Conservation (phyloP, 1,140 invertebrate species). For the Chironomus striatipennis region DNA sequence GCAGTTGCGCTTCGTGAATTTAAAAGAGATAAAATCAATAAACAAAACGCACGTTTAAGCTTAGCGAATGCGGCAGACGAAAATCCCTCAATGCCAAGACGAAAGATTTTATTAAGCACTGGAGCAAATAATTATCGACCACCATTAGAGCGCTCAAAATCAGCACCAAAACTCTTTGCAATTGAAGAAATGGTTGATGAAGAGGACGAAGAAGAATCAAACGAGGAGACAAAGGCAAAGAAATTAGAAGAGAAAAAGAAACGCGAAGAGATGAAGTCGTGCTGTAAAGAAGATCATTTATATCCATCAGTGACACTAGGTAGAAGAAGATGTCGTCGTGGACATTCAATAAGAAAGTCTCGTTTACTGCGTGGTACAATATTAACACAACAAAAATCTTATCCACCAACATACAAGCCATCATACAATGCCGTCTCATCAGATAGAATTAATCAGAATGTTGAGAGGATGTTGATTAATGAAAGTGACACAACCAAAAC, state of each 20-base stretch:
- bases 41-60: constrained; percentile 90
- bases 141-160: constrained; percentile 87
- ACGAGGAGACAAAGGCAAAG: constrained; percentile 25
- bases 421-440: constrained; percentile 12
- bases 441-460: not conserved
- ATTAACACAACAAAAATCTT: constrained; percentile 1
- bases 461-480: constrained; percentile 30
- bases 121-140: constrained; percentile 78
- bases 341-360: constrained; percentile 35
- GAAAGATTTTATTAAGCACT: constrained; percentile 70
- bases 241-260: constrained; percentile 26
- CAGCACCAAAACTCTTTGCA: constrained; percentile 85
- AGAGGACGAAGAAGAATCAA: constrained; percentile 58
- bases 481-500: not conserved
- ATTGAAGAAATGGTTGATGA: constrained; percentile 89
- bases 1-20: constrained; percentile 87
- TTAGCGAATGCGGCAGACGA: constrained; percentile 79
- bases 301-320: constrained; percentile 42
- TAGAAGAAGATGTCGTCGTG: constrained; percentile 38
- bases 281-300: constrained; percentile 40
- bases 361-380: constrained; percentile 26
- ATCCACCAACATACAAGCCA: constrained; percentile 24
- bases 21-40: constrained; percentile 82
- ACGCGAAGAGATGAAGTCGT: constrained; percentile 37
- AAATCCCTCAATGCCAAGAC: constrained; percentile 68